These are phyloP conservation scores for Zaprionus africanus DNA, from an alignment of 1,140 invertebrate species.

Conservation along the genomic window DNA sequence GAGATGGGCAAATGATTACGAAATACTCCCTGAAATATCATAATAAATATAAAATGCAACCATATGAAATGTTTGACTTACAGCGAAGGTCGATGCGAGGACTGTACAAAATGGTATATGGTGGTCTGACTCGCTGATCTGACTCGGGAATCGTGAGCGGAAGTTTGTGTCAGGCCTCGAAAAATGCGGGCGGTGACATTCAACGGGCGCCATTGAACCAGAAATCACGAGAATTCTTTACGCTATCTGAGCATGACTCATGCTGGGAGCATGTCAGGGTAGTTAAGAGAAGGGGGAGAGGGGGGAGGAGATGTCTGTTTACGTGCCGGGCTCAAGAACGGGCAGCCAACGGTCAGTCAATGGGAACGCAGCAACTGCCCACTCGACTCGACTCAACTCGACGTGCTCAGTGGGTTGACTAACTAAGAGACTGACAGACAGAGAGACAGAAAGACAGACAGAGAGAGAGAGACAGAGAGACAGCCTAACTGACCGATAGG, in stretches of 20 bases:
- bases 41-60: slow-evolving; percentile 15
- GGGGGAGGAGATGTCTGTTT: not conserved
- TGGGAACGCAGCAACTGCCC: slow-evolving; percentile 35
- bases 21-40: slow-evolving; percentile 13
- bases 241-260: slow-evolving; percentile 66
- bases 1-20: slow-evolving; percentile 32
- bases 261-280: not conserved
- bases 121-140: too few species aligned
- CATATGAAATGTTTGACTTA: slow-evolving; percentile 21
- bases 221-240: slow-evolving; percentile 65
- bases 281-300: not conserved
- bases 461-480: slow-evolving; percentile 1
- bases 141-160: slow-evolving; percentile 4
- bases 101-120: slow-evolving; percentile 11
- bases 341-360: slow-evolving; percentile 30
- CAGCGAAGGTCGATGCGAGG: slow-evolving; percentile 33
- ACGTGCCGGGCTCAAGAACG: slow-evolving; percentile 18
- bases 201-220: slow-evolving; percentile 63
- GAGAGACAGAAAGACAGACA: slow-evolving; percentile 3
- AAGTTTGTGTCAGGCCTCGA: slow-evolving; percentile 24
- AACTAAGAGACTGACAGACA: slow-evolving; percentile 5
- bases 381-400: slow-evolving; percentile 29
- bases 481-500: slow-evolving; percentile 8
- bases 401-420: slow-evolving; percentile 6
- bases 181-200: slow-evolving; percentile 45